Evolutionary conservation across 2,888 invertebrate genomes (phyloP), one percentile per base, ranked within the genome.

Genomic region (Drosophila paramelanica): DNA sequence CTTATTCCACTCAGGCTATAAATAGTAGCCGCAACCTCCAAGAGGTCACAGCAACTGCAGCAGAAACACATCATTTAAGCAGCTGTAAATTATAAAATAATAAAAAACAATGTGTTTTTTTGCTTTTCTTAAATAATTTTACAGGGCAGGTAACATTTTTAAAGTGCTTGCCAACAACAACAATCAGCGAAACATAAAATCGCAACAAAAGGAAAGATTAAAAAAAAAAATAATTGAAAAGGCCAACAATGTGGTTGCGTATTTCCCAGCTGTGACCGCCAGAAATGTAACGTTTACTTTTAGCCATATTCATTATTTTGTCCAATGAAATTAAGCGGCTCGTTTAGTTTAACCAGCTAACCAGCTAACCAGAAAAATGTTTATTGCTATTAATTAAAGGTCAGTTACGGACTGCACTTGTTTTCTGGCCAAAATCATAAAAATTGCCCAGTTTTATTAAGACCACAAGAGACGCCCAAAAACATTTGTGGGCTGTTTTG

Each of bases 261-360:
- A 42, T 45, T 67, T 27, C 46, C 61, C 67, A 75, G 69, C 62
- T 77, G 73, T 73, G 71, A 62, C 71, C 73, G 68, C 57, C 60
- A 61, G 46, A 55, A 51, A 27, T 42, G 55, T 25, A 57, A 36
- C 43, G 50, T 62, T 59, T 59, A 53, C 57, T 49, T 52, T 67
- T 52, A 70, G 71, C 62, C 67, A 68, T 73, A 68, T 79, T 59
- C 20, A 72, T 53, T 82, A 77, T 85, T 78, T 74, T 61, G 76
- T 76, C 68, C 74, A 76, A 79, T 80, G 72, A 88, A 85, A 85
- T 69, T 64, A 75, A 75, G 58, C 66, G 65, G 58, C 59, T 67
- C 67, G 58, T 62, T 81, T 70, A 64, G 49, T 56, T 60, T 46
- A 65, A 67, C 53, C 69, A 36, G 65, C 55, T 56, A 20, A 20